Evolutionary conservation across 2,113 vertebrate genomes (phyloP), one percentile per base, ranked within the genome.

Genomic region (Onychostoma macrolepis): DNA sequence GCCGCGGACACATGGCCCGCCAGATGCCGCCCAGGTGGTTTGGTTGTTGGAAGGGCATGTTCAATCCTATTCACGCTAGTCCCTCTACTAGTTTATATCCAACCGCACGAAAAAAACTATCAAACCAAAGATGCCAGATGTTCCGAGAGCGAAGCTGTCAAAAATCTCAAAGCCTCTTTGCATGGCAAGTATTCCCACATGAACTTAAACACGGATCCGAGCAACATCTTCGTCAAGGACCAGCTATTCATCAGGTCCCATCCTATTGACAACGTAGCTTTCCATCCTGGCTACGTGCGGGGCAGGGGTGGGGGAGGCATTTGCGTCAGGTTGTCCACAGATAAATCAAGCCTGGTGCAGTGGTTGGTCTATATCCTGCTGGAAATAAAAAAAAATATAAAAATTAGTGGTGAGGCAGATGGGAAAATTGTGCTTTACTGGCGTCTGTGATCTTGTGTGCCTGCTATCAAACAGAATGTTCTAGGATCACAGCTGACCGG

Each of bases 301-400:
- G 80, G 67, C 17, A 80, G 88, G 87, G 88, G 91, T 85, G 92
- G 90, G 92, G 90, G 88, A 92, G 94, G 93, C 95, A 95, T 93
- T 94, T 94, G 94, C 91, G 89, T 92, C 90, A 91, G 94, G 92
- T 94, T 92, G 91, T 91, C 92, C 90, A 91, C 91, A 94, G 94
- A 95, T 93, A 95, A 96, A 96, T 97, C 95, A 96, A 94, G 94
- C 94, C 94, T 93, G 93, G 93, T 94, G 94, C 56, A 94, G 93
- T 92, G 86, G 93, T 85, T 88, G 93, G 92, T 95, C 94, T 96
- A 94, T 95, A 93, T 94, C 96, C 96, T 97, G 95, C 92, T 95
- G 93, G 94, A 96, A 96, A 96, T 91, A 84, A 88, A 92, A 95
- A 94, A 96, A 28, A 3, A 2, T 11, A n/a, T 8, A 38, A 17